Conservation (phyloP, 2,113 vertebrate species). For the Erpornis zantholeuca region DNA sequence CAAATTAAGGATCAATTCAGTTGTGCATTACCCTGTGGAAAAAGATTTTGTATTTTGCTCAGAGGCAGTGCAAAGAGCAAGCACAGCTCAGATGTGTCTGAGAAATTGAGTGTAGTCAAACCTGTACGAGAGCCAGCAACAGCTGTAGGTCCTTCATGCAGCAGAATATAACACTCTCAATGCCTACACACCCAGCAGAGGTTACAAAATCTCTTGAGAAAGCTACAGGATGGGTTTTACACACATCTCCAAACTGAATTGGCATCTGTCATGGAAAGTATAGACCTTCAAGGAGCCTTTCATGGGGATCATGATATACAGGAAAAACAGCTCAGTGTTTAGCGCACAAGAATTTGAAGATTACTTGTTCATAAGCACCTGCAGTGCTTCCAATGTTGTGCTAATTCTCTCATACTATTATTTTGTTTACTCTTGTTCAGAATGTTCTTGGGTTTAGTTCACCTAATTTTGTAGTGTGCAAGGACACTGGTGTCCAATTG, state of each 20-base stretch:
- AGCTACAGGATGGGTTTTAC: not conserved
- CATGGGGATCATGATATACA: not conserved
- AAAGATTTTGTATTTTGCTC: not conserved
- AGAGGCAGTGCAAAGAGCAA: not conserved
- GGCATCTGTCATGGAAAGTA: not conserved
- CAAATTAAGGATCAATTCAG: not conserved
- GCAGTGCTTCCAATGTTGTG: not conserved
- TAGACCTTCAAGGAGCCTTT: not conserved
- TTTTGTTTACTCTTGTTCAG: not conserved
- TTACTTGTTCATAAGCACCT: not conserved
- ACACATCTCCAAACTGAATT: not conserved
- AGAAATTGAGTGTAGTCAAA: not conserved
- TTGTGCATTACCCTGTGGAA: not conserved
- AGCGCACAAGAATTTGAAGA: not conserved
- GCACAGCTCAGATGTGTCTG: not conserved
- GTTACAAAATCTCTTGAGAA: not conserved
- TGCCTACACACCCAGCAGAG: not conserved
- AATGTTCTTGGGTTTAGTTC: not conserved
- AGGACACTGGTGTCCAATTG: not conserved
- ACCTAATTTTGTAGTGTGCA: not conserved
- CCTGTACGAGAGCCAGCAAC: not conserved
- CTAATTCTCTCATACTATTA: not conserved
- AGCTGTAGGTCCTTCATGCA: not conserved
- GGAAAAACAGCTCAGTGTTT: not conserved
- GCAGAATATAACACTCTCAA: accelerated